phyloP scores from a whole-genome alignment of 2,888 invertebrate species.

The Tuta absoluta region DNA sequence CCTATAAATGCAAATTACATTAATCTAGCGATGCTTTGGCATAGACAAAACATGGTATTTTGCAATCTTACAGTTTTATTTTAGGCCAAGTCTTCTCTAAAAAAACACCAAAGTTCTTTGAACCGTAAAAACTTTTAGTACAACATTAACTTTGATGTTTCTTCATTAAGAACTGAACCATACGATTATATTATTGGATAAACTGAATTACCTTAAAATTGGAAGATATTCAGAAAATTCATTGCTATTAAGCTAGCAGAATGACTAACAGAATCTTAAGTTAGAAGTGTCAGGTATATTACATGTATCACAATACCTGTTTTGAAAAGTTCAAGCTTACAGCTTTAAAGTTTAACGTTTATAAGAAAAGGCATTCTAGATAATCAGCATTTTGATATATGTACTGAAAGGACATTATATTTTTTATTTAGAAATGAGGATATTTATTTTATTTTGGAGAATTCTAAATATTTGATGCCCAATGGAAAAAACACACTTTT shows the following conservation, averaged over 20 bases:
- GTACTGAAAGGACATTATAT: too few species aligned
- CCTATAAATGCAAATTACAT: constrained; percentile 81
- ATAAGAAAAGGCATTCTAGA: background rate
- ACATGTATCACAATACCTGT: constrained; percentile 33
- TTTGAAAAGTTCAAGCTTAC: constrained; percentile 33
- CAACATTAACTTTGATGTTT: background rate
- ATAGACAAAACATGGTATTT: constrained; percentile 79
- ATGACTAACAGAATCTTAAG: constrained; percentile 15
- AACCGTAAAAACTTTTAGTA: too few species aligned
- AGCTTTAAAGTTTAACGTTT: constrained; percentile 28
- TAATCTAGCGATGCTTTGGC: constrained; percentile 82
- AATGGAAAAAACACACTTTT: too few species aligned
- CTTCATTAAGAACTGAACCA: background rate
- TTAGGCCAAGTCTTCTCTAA: background rate
- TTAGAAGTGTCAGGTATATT: constrained; percentile 24
- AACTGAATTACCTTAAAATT: constrained; percentile 15
- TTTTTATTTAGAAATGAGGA: too few species aligned
- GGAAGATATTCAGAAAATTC: constrained; percentile 28
- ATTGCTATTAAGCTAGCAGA: constrained; percentile 26
- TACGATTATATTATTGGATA: constrained; percentile 6
- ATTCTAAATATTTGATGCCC: too few species aligned
- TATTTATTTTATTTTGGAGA: too few species aligned
- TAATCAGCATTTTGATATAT: background rate
- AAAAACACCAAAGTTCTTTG: background rate
- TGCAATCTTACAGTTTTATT: constrained; percentile 36